phyloP scores from a whole-genome alignment of 1,140 invertebrate species.

The Polypedilum pembai region DNA sequence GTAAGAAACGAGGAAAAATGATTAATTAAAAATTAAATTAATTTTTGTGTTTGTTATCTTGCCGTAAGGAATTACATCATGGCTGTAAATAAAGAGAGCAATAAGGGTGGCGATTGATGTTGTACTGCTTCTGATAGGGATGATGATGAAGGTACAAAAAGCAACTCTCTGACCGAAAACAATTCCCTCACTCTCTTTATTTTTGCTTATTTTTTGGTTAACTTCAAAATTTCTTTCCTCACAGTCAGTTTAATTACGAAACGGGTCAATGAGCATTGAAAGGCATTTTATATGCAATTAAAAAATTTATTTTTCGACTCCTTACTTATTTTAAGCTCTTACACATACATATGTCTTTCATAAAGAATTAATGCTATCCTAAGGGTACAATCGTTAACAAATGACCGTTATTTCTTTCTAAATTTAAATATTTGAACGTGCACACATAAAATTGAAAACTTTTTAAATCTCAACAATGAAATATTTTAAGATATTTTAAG shows the following conservation, averaged over 20 bases:
- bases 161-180: neutral
- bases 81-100: neutral
- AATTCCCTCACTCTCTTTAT: no score
- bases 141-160: conserved; percentile 2
- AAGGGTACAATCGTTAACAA: no score
- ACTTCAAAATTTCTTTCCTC: no score
- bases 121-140: neutral
- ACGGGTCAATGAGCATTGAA: neutral
- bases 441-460: no score
- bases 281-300: neutral
- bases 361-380: no score
- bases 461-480: no score
- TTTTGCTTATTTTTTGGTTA: no score
- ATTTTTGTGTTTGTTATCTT: conserved; percentile 24
- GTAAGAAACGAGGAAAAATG: conserved; percentile 22
- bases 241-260: neutral
- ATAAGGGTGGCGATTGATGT: neutral
- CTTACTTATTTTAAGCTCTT: no score
- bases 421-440: no score
- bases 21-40: conserved; percentile 29
- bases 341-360: no score
- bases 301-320: neutral
- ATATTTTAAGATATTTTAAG: no score
- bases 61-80: neutral
- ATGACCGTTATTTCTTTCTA: no score